Base-by-base conservation (phyloP, 1,140 invertebrate species). In the Drosophila gunungcola region DNA sequence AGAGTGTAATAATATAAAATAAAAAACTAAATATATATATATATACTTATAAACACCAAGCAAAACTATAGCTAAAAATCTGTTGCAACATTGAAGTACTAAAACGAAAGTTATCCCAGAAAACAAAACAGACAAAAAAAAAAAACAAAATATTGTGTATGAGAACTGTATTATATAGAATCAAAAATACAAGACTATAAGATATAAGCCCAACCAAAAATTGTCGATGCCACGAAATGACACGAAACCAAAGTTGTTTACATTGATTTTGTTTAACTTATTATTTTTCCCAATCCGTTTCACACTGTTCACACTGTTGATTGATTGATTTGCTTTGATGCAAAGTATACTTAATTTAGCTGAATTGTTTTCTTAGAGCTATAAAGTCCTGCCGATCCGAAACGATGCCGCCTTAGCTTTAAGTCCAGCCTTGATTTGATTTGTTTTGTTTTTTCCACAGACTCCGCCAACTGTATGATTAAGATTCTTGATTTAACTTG, bases 51-150 rank as follows among this genome's bases (percentile, higher is more conserved):
- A n/a, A 60, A 63, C 42, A 65, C 42, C 12, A 27, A 78, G 25
- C 60, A 48, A 51, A 57, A 58, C 34, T 72, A 73, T 70, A 76
- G 49, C 64, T 62, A 58, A 78, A 84, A 75, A 90, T 89, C 89
- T 85, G 85, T 90, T 90, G 86, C 80, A 90, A 90, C 86, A 90
- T 90, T 90, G 86, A 90, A 90, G 85, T 70, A 90, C 76, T 58
- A 67, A 85, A 86, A 88, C 69, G 53, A 80, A 75, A 64, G 16
- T 57, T 49, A 46, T 57, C 68, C 64, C 54, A 10, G 13, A 48
- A 53, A 65, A 52, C 10, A 48, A 25, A 48, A 57, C 34, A 6
- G 32, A 73, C 43, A 48, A 16, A 46, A 56, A 42, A 5, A 34
- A 81, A n/a, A n/a, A n/a, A n/a, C 48, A 45, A 42, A 21, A 49